Percentiles rank a stretch among this genome's conserved stretches.
Evolutionary conservation across 2,797 vertebrate genomes (phyloP).

Genomic region (Rhynchotus rufescens): DNA sequence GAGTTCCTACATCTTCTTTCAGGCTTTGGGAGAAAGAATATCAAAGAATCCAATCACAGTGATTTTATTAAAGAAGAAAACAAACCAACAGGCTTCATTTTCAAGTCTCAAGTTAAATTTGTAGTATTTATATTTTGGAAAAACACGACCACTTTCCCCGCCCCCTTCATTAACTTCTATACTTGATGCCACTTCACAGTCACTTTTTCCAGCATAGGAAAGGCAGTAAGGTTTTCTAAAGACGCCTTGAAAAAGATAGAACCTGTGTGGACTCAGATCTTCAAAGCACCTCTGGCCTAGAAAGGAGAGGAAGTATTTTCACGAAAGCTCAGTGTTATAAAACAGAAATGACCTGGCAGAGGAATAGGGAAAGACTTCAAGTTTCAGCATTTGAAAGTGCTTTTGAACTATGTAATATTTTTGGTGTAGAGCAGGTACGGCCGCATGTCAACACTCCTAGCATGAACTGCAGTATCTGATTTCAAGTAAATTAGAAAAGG

Average conservation of each 20-base stretch:
- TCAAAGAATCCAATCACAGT: background rate
- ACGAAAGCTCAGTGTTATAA: background rate
- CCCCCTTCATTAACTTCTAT: background rate
- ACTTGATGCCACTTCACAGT: background rate
- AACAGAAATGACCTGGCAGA: background rate
- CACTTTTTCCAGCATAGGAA: background rate
- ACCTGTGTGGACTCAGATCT: background rate
- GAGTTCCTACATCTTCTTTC: fast-evolving
- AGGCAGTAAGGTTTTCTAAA: background rate
- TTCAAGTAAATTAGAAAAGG: background rate
- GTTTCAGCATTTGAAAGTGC: background rate
- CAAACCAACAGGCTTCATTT: background rate
- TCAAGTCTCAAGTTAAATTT: background rate
- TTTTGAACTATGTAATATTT: background rate
- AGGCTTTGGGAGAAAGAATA: background rate
- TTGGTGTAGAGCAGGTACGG: background rate
- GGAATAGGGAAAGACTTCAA: background rate
- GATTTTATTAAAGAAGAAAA: background rate
- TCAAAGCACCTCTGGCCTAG: background rate
- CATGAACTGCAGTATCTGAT: background rate
- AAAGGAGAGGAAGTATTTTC: background rate
- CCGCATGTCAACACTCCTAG: background rate
- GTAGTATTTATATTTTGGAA: background rate
- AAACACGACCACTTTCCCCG: background rate
- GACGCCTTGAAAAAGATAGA: background rate